Base-by-base conservation (phyloP, 1,140 invertebrate genomes). In the Monochamus saltuarius region DNA sequence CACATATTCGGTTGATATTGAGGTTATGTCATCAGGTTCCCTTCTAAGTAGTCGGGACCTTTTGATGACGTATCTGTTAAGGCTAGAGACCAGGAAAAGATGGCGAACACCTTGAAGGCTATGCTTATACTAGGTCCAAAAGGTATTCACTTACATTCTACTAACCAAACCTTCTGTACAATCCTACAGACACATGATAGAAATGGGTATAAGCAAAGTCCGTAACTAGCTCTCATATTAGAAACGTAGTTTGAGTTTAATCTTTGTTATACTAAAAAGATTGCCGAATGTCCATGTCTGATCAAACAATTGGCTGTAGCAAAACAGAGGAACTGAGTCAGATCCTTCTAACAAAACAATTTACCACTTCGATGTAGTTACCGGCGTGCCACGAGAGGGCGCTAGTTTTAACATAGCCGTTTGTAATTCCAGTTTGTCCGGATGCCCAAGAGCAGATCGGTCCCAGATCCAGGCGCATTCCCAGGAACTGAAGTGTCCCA, bases 401-500 rank as follows among this genome's bases (percentile, higher is more conserved):
- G 17, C 10, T 29, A n/a, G 19, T 29, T 40, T 6, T n/a, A 29
- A 29, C 2, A 6, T 29, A 29, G 6, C 22, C 17, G n/a, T 58
- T 40, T 50, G 38, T 49, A 39, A 38, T 71, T 70, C 10, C 76
- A 88, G 89, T 73, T 77, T 90, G 49, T 88, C 88, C 55, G 89
- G 88, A 52, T 90, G 89, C 75, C 88, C 88, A 51, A 81, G 89
- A 65, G 84, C 86, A 14, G 90, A 92, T 74, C 83, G 89, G 59
- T 84, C 85, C 13, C 86, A 89, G 75, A 83, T 90, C 54, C 87
- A 89, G 66, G 84, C 86, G 16, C 87, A 89, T 67, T 89, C 88
- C 8, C 88, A 90, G 75, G 88, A 90, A 73, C 78, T 94, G 42
- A 92, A 93, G 79, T 97, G 94, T 78, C 94, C 94, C 1, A 94